These are phyloP conservation scores for Caenorhabditis becei DNA, from an alignment of 2,888 invertebrate species.

Conservation along the genomic window DNA sequence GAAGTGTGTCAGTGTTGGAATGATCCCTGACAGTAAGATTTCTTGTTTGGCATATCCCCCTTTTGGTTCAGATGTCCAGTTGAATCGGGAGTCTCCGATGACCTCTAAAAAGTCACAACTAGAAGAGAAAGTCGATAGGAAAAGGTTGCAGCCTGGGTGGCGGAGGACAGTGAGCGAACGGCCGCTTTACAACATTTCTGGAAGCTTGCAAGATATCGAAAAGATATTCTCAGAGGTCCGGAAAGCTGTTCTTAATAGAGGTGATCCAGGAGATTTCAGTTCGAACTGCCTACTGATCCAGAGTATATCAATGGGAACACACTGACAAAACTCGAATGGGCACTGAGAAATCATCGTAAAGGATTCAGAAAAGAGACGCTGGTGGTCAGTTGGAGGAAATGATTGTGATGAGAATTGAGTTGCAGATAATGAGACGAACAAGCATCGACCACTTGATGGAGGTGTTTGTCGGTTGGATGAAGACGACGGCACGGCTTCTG, in stretches of 20 bases:
- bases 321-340: not conserved
- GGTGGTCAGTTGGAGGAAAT: too few species aligned
- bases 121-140: not conserved
- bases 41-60: not conserved
- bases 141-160: not conserved
- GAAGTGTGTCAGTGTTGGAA: not conserved
- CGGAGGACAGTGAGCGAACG: not conserved
- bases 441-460: too few species aligned
- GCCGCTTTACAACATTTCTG: not conserved
- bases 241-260: too few species aligned
- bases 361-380: too few species aligned
- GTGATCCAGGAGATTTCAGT: not conserved
- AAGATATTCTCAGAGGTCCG: not conserved
- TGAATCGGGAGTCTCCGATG: not conserved
- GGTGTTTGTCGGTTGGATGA: too few species aligned
- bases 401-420: too few species aligned
- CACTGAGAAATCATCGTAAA: too few species aligned
- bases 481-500: too few species aligned
- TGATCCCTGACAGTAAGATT: not conserved
- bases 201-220: not conserved
- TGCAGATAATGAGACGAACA: too few species aligned
- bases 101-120: not conserved
- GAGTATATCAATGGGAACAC: not conserved
- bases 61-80: not conserved
- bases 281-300: not conserved